Conservation (phyloP, 2,113 vertebrate species). For the Callorhinus ursinus region DNA sequence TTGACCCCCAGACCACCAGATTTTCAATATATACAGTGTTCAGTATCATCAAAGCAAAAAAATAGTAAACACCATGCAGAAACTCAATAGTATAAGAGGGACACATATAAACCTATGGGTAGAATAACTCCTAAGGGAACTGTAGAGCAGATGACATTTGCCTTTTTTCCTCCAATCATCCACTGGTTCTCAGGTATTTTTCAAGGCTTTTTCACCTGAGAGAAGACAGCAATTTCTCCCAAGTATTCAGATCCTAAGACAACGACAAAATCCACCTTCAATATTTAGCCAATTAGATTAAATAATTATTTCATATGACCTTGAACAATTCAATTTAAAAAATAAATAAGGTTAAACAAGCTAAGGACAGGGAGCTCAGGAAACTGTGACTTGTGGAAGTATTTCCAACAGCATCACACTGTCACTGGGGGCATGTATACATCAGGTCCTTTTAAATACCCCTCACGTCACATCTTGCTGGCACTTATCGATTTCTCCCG, state of each 20-base stretch:
- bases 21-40: background rate
- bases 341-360: background rate
- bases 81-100: background rate
- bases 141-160: background rate
- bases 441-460: background rate
- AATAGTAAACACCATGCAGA: background rate
- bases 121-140: background rate
- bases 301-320: background rate
- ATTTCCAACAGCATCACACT: background rate
- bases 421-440: background rate
- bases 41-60: background rate
- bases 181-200: background rate
- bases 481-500: background rate
- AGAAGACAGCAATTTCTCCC: background rate
- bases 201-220: background rate
- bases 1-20: background rate
- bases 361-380: background rate
- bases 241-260: background rate
- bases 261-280: background rate
- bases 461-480: background rate
- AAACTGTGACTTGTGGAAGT: background rate
- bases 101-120: accelerated
- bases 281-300: background rate
- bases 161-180: background rate
- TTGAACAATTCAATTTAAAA: background rate